Evolutionary conservation across 2,113 vertebrate species (phyloP), one percentile per base, ranked within the genome.

Genomic region (Hystrix cristata): DNA sequence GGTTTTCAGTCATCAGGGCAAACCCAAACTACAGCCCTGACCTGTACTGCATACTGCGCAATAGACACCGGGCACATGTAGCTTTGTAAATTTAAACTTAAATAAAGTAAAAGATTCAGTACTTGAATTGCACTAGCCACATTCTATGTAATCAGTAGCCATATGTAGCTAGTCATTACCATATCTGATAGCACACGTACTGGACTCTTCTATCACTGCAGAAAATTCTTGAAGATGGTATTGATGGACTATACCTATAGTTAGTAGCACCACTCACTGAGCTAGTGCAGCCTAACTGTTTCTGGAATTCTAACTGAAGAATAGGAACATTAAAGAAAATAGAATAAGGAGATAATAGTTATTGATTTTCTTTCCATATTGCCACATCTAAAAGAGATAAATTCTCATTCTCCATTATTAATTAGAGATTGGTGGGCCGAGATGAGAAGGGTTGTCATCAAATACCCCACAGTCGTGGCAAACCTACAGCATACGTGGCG

Each of bases 21-120:
- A 78, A 78, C 15, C 16, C 55, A 38, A 31, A 38, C 23, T 59
- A 18, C 1, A 94, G 78, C 25, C 9, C 8, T 65, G 80, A 81
- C 2, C 53, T 10, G 0, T 1, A 11, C 43, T 69, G 2, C 14
- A 21, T 3, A 16, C 48, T 14, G 34, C 0, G 34, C 0, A 43
- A 48, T 38, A 34, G 57, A 90, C 1, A 12, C 2, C 43, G 64
- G n/a, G n/a, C 43, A n/a, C 53, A 15, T 19, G 15, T 19, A 5
- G 15, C 6, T 25, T 25, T 83, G 11, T 23, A 53, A 29, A 12
- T 46, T 46, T 74, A 74, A 9, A 82, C 16, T 64, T 92, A 81
- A 93, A 59, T 65, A 80, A 92, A 89, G 79, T 86, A 3, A 84
- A 81, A 78, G 57, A 62, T 25, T 29, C 12, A 46, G 16, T 31